Evolutionary conservation across 2,113 vertebrate species (phyloP).

Genomic region (Craseonycteris thonglongyai): DNA sequence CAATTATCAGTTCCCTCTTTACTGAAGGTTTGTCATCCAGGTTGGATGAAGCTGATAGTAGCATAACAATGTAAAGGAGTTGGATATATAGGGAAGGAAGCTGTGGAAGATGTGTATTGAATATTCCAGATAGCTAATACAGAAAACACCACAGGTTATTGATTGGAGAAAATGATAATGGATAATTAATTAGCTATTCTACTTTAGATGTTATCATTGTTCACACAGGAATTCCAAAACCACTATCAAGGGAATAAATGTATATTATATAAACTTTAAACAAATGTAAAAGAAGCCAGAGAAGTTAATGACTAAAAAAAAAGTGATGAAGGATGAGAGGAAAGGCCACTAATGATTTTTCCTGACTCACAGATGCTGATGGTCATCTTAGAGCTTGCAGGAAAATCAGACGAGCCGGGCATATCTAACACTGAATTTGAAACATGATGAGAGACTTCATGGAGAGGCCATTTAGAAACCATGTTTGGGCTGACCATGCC

Average conservation of each 20-base stretch:
- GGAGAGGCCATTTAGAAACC: background rate
- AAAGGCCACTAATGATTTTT: background rate
- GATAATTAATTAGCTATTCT: background rate
- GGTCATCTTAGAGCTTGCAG: background rate
- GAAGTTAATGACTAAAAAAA: background rate
- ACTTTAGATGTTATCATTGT: background rate
- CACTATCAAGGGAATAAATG: background rate
- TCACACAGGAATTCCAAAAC: background rate
- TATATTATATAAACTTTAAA: background rate
- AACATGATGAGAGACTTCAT: background rate
- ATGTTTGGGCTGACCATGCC: background rate
- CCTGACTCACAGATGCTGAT: background rate
- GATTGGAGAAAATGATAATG: background rate
- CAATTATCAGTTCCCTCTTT: background rate
- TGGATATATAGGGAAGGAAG: background rate
- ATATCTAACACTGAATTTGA: background rate
- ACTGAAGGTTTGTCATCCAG: background rate
- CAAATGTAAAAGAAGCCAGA: background rate
- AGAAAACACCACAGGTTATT: background rate
- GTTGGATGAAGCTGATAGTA: background rate
- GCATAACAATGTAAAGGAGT: background rate
- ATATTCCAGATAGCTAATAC: background rate
- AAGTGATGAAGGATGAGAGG: background rate
- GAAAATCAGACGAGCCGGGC: background rate
- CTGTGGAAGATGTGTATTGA: background rate